Percentiles rank a stretch among this genome's conserved stretches.
Evolutionary conservation across 2,797 vertebrate genomes (phyloP).

Genomic region (Brachyalestes nurse): DNA sequence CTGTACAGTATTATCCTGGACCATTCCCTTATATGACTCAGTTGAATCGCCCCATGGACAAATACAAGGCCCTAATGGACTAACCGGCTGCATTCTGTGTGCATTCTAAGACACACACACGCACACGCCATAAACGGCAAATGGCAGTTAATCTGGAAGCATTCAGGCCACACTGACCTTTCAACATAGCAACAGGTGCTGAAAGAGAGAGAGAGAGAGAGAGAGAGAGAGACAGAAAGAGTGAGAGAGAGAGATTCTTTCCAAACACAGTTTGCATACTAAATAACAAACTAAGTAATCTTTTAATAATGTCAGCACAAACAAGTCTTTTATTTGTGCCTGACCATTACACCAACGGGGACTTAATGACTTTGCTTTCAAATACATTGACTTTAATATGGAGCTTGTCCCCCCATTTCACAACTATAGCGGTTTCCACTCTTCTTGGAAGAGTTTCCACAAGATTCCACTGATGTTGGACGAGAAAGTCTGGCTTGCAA

Average conservation of each 20-base stretch:
- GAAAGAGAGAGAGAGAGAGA: neutral
- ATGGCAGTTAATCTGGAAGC: constrained; percentile 61
- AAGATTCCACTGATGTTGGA: too few relatives aligned
- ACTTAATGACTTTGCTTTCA: too few relatives aligned
- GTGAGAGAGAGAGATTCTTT: neutral
- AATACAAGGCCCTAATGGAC: constrained; percentile 32
- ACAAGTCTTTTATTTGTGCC: neutral
- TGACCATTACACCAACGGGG: too few relatives aligned
- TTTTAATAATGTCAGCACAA: neutral
- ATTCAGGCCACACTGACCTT: constrained; percentile 62
- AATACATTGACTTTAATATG: too few relatives aligned
- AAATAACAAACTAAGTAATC: neutral
- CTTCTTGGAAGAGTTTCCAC: too few relatives aligned
- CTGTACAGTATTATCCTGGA: constrained; percentile 38
- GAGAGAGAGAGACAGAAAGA: neutral
- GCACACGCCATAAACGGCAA: constrained; percentile 32
- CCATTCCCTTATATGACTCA: constrained; percentile 22
- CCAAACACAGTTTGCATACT: neutral
- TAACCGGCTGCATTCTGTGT: neutral
- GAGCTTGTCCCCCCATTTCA: too few relatives aligned
- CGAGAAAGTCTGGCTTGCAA: too few relatives aligned
- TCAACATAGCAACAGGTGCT: constrained; percentile 59
- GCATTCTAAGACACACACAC: constrained; percentile 15
- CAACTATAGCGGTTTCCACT: too few relatives aligned
- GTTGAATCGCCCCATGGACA: neutral